A percentile compares a stretch with the other conserved stretches of the same genome.
Conservation (phyloP, 2,797 vertebrate genomes). For the Eutrigla gurnardus region DNA sequence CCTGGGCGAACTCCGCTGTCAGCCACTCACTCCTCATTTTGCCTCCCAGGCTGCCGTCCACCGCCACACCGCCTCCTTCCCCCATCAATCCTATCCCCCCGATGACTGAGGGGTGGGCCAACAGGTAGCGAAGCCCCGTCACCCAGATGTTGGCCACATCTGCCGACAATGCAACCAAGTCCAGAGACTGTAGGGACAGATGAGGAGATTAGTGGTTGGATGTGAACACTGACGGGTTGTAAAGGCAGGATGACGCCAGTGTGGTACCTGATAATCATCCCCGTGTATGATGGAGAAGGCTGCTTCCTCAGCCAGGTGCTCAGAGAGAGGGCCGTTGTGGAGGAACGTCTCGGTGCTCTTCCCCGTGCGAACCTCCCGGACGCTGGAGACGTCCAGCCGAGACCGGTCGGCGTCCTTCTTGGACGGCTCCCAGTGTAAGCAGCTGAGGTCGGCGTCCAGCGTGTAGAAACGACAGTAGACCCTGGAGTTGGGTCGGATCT, state of each 20-base stretch:
- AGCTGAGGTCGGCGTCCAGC: constrained; percentile 92
- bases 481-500: constrained; percentile 94
- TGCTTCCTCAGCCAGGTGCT: constrained; percentile 95
- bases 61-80: constrained; percentile 86
- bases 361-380: constrained; percentile 95
- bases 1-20: constrained; percentile 88
- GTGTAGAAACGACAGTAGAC: constrained; percentile 98
- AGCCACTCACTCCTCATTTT: constrained; percentile 93
- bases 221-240: background rate
- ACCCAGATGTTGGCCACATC: constrained; percentile 99
- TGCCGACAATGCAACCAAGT: constrained; percentile 94
- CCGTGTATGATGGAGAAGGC: constrained; percentile 96
- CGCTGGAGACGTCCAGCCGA: constrained; percentile 90
- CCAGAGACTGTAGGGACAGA: constrained; percentile 86
- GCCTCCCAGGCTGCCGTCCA: constrained; percentile 88
- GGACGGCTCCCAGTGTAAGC: constrained; percentile 97
- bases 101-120: constrained; percentile 90
- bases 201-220: background rate
- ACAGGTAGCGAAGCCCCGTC: constrained; percentile 93
- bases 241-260: no score
- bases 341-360: constrained; percentile 98
- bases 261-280: constrained; percentile 89
- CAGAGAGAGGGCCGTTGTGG: constrained; percentile 91
- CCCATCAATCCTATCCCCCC: constrained; percentile 83
- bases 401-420: constrained; percentile 96